Evolutionary conservation across 2,113 vertebrate species (phyloP), one percentile per base, ranked within the genome.

Genomic region (Promerops cafer): DNA sequence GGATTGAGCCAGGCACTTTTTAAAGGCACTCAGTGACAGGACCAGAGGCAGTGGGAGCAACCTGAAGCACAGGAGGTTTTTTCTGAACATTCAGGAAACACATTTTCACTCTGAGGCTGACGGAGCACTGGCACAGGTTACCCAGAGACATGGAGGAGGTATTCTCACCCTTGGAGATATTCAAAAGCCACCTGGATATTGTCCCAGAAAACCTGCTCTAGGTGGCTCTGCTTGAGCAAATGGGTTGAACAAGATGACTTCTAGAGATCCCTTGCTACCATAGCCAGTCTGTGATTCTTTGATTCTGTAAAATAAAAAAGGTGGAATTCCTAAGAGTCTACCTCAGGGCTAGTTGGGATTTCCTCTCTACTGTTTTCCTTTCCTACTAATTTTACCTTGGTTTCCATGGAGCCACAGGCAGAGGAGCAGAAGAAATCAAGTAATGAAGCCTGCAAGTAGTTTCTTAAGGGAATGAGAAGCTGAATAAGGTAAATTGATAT

Each of bases 301-400:
- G 40, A 24, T 65, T 93, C 50, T 70, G 39, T 70, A 56, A 84
- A 91, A 74, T 54, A 60, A 42, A 89, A 89, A 95, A 88, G 50
- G 63, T 89, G 50, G 44, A 60, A 87, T 92, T 85, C 61, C 47
- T 85, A 66, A 81, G 45, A 53, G 65, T 74, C 23, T 90, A 65
- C n/a, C 45, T 90, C 70, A 87, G 65, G 57, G 52, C 49, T 95
- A 83, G 92, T 91, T 92, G 79, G 96, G 94, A 95, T 95, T 94
- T 96, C 88, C 87, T 90, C 81, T 90, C 70, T 87, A 83, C 47
- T n/a, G n/a, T n/a, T n/a, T n/a, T n/a, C n/a, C n/a, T n/a, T n/a
- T n/a, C n/a, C n/a, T 95, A 68, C 91, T 97, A 97, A 96, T 97
- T 97, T 97, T 96, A 94, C 63, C 86, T 95, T 96, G 92, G 95